Evolutionary conservation across 1,140 invertebrate genomes (phyloP).

Genomic region (Anthonomus grandis): DNA sequence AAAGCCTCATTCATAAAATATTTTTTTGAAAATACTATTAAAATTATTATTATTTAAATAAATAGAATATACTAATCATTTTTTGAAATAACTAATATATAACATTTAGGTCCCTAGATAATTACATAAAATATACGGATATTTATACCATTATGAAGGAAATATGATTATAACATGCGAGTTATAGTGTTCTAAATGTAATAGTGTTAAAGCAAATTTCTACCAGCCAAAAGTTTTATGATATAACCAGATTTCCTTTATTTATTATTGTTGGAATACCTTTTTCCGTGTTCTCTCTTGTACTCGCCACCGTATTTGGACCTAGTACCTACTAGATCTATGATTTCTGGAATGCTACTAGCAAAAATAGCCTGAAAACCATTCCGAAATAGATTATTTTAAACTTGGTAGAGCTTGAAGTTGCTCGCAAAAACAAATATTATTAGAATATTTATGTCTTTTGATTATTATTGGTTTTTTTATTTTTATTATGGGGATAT

Average conservation of each 20-base stretch:
- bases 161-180: slow-evolving; percentile 22
- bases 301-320: slow-evolving; percentile 97
- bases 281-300: slow-evolving; percentile 97
- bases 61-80: no score
- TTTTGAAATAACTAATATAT: no score
- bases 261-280: slow-evolving; percentile 57
- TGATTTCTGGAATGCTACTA: slow-evolving; percentile 98
- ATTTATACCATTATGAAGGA: slow-evolving; percentile 9
- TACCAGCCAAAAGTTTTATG: slow-evolving; percentile 11
- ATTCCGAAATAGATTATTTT: slow-evolving; percentile 35
- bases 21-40: no score
- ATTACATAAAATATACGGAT: no score
- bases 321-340: slow-evolving; percentile 96
- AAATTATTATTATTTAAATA: no score
- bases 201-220: slow-evolving; percentile 3
- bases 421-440: no score
- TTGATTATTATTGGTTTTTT: no score
- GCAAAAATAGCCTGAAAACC: slow-evolving; percentile 89
- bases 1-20: no score
- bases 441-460: no score
- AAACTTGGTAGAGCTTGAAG: not conserved
- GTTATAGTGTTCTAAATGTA: slow-evolving; percentile 1
- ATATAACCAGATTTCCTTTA: slow-evolving; percentile 31
- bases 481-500: no score
- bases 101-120: no score